These are phyloP conservation scores for Morpho achilles DNA, from an alignment of 2,888 invertebrate species.

Conservation along the genomic window DNA sequence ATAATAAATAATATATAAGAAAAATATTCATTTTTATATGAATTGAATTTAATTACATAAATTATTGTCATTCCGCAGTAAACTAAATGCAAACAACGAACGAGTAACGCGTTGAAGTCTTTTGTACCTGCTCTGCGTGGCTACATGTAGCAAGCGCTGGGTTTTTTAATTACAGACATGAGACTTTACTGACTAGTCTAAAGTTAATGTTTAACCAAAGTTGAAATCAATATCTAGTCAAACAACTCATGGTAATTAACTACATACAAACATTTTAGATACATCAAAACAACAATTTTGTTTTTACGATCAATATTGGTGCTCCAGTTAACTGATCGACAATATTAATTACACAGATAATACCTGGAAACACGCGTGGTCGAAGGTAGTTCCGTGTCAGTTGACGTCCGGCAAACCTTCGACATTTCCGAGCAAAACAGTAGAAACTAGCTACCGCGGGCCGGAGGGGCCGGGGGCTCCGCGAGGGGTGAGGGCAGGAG, in stretches of 20 bases:
- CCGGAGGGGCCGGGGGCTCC: constrained; percentile 33
- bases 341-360: constrained; percentile 31
- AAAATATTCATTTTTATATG: no score
- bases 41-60: no score
- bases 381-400: constrained; percentile 74
- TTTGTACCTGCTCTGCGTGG: constrained; percentile 5
- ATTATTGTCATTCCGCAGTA: no score
- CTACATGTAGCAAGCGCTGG: constrained; percentile 2
- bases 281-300: constrained; percentile 4
- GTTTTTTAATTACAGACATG: background rate
- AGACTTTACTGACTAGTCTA: background rate
- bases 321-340: constrained; percentile 30
- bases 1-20: no score
- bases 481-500: constrained; percentile 25
- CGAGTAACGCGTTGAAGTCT: constrained; percentile 23
- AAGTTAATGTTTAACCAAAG: background rate
- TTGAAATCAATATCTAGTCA: background rate
- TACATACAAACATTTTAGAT: constrained; percentile 4
- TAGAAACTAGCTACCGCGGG: constrained; percentile 51
- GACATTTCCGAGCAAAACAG: constrained; percentile 66
- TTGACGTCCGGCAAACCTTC: constrained; percentile 77
- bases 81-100: no score
- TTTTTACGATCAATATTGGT: constrained; percentile 16
- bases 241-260: background rate
- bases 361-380: constrained; percentile 66